Evolutionary conservation across 1,140 invertebrate species (phyloP).

Genomic region (Mamestra configurata): DNA sequence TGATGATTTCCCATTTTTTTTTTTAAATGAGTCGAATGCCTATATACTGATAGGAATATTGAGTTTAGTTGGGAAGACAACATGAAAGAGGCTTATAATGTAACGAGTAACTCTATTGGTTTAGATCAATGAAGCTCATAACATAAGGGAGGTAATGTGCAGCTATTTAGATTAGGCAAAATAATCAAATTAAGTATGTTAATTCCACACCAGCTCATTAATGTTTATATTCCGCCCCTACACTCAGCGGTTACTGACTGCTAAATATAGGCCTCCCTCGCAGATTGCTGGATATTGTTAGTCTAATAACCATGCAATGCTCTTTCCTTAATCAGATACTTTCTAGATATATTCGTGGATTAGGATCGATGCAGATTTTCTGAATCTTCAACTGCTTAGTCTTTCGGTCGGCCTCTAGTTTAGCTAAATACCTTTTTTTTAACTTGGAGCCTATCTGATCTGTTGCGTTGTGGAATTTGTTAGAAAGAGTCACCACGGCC

Average conservation of each 20-base stretch:
- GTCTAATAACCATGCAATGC: neutral
- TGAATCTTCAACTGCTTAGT: too few relatives aligned
- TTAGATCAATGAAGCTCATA: neutral
- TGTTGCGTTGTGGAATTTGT: too few relatives aligned
- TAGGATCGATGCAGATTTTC: too few relatives aligned
- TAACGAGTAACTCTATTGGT: neutral
- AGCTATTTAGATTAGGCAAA: neutral
- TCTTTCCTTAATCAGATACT: neutral
- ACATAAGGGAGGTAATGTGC: neutral
- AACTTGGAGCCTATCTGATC: too few relatives aligned
- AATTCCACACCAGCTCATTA: neutral
- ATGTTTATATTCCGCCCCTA: neutral
- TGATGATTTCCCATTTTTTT: too few relatives aligned
- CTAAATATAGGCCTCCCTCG: neutral
- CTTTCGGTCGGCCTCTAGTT: too few relatives aligned
- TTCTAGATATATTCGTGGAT: neutral
- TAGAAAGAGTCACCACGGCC: too few relatives aligned
- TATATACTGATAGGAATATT: neutral
- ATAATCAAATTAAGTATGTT: slow-evolving; percentile 2
- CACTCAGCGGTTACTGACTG: neutral
- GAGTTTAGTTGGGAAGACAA: neutral
- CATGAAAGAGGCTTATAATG: neutral
- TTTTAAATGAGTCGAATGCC: too few relatives aligned
- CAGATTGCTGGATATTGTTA: neutral
- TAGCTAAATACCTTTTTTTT: too few relatives aligned